These are phyloP conservation scores for Flexamia atlantica DNA, from an alignment of 2,888 invertebrate genomes.

Conservation along the genomic window DNA sequence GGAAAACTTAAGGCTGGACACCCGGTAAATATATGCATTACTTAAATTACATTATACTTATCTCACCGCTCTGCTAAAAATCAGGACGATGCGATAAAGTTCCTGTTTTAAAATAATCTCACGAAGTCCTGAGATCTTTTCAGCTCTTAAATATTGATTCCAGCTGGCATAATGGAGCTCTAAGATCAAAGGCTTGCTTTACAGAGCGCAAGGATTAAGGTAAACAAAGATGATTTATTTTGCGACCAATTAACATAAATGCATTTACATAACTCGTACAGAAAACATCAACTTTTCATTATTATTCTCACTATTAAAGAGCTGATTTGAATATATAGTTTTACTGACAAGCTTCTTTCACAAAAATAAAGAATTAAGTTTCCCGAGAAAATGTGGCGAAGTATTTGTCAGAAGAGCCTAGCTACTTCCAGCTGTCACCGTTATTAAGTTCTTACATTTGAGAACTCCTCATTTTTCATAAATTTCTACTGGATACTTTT, in stretches of 20 bases:
- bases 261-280: background rate
- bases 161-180: conserved; percentile 14
- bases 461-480: background rate
- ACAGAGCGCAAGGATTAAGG: background rate
- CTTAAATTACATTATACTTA: too few relatives aligned
- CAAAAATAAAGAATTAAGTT: background rate
- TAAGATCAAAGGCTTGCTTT: conserved; percentile 22
- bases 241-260: conserved; percentile 10
- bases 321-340: too few relatives aligned
- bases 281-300: background rate
- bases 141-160: conserved; percentile 24
- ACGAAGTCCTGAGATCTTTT: background rate
- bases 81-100: background rate
- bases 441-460: background rate
- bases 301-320: too few relatives aligned
- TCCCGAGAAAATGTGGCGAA: background rate
- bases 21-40: too few relatives aligned
- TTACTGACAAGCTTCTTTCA: background rate
- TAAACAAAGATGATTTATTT: background rate
- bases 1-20: too few relatives aligned
- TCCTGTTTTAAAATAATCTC: background rate
- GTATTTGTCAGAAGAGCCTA: background rate
- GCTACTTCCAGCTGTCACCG: background rate
- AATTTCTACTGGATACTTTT: too few relatives aligned
- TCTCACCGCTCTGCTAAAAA: too few relatives aligned